Percentiles rank a stretch among this genome's conserved stretches.
These are phyloP conservation scores for Hymenopus coronatus DNA, from an alignment of 2,888 invertebrate species.

Conservation along the genomic window DNA sequence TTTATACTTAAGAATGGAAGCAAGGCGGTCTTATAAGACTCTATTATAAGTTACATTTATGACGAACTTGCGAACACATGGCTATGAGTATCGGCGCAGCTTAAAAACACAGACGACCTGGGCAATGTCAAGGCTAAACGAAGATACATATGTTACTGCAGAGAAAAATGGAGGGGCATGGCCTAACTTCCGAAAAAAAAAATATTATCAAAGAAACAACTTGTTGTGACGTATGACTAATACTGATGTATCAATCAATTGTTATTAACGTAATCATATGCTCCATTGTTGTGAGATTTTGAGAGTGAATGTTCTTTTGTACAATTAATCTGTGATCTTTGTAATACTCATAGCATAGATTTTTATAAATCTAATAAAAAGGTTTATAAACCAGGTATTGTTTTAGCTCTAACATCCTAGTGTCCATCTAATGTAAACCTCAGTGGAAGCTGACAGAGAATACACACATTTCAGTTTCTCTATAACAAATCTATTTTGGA, in stretches of 20 bases:
- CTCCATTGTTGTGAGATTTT: not conserved
- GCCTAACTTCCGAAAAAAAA: not conserved
- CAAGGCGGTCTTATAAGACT: too few species aligned
- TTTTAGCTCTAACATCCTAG: too few species aligned
- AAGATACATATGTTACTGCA: not conserved
- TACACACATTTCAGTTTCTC: too few species aligned
- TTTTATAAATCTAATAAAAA: not conserved
- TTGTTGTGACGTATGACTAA: not conserved
- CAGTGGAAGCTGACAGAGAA: too few species aligned
- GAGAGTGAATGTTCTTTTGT: not conserved
- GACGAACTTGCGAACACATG: not conserved
- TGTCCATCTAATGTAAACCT: too few species aligned
- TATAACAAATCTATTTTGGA: too few species aligned
- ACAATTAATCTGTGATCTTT: constrained; percentile 1
- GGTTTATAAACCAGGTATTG: too few species aligned
- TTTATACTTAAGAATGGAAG: not conserved
- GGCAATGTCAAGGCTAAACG: not conserved
- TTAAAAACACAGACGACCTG: not conserved
- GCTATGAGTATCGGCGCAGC: not conserved
- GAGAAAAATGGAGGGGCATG: not conserved
- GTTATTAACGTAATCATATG: not conserved
- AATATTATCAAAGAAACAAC: not conserved
- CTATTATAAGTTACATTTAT: not conserved
- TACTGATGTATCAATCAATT: not conserved
- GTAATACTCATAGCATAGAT: not conserved